These are phyloP conservation scores for Calvadosia cruxmelitensis DNA, from an alignment of 30 jellyfish, hydroid and myxozoan species.

Conservation along the genomic window DNA sequence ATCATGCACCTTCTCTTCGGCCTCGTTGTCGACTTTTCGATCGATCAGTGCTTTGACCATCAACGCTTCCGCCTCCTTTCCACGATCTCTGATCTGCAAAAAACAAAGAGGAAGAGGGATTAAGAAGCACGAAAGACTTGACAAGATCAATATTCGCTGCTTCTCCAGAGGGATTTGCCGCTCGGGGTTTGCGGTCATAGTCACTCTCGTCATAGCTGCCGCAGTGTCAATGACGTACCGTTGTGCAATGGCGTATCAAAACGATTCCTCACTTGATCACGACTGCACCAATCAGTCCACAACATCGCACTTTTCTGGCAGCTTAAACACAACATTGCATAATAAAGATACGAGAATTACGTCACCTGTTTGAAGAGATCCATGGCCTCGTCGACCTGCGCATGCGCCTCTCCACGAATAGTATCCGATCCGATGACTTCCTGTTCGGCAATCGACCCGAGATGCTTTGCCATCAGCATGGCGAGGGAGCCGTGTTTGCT, in stretches of 20 bases:
- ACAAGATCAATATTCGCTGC: no score
- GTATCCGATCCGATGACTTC: constrained; percentile 56
- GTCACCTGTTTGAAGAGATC: constrained; percentile 69
- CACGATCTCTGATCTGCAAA: constrained; percentile 59
- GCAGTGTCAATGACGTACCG: no score
- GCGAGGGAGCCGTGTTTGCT: constrained; percentile 30
- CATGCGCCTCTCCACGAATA: constrained; percentile 73
- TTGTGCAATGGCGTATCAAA: no score
- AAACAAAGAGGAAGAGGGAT: no score
- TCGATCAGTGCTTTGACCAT: constrained; percentile 88
- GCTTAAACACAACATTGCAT: no score
- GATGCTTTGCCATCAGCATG: constrained; percentile 43
- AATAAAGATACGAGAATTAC: not conserved
- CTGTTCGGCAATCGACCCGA: constrained; percentile 46
- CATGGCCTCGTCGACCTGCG: constrained; percentile 78
- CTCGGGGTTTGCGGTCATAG: no score
- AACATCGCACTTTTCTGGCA: no score
- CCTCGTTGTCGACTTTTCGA: constrained; percentile 40
- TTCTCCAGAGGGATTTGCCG: no score
- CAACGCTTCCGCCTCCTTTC: constrained; percentile 82
- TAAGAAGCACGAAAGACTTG: no score
- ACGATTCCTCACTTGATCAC: no score
- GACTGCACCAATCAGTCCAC: no score
- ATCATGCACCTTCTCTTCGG: constrained; percentile 37
- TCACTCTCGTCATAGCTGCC: no score